phyloP scores from a whole-genome alignment of 2,113 vertebrate genomes.

The Bubo bubo region DNA sequence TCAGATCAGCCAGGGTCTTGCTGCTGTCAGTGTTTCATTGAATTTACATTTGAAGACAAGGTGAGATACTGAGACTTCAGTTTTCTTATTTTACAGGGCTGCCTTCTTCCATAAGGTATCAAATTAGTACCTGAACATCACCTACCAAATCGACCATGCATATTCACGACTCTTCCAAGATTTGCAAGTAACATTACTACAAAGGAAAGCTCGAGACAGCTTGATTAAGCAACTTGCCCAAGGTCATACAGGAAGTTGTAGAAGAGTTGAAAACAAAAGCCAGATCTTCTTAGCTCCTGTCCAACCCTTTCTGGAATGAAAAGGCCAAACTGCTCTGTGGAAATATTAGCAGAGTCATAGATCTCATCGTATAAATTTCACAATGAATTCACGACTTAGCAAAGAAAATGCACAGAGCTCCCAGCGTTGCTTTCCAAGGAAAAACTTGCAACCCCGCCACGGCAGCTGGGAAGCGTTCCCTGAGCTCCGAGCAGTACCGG shows the following conservation, averaged over 20 bases:
- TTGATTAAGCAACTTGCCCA: conserved; percentile 68
- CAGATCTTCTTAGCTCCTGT: conserved; percentile 61
- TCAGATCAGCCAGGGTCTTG: background rate
- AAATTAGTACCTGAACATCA: conserved; percentile 32
- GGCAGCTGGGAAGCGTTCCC: conserved; percentile 26
- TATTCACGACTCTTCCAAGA: background rate
- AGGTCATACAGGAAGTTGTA: conserved; percentile 70
- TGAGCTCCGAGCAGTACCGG: background rate
- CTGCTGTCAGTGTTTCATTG: background rate
- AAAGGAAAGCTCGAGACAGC: conserved; percentile 17
- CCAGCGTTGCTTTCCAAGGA: conserved; percentile 8
- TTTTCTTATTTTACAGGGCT: background rate
- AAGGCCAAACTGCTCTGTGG: conserved; percentile 20
- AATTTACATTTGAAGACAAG: background rate
- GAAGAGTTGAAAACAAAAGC: conserved; percentile 68
- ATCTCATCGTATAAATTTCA: conserved; percentile 24
- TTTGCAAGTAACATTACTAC: conserved; percentile 19
- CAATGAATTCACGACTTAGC: conserved; percentile 21
- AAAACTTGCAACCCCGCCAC: background rate
- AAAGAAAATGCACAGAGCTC: conserved; percentile 20
- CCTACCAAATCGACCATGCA: background rate
- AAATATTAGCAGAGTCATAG: conserved; percentile 34
- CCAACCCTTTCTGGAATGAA: conserved; percentile 54
- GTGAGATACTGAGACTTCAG: background rate
- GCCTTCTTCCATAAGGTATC: background rate